Base-by-base conservation (phyloP, 2,797 vertebrate species). In the Synaphobranchus kaupii region DNA sequence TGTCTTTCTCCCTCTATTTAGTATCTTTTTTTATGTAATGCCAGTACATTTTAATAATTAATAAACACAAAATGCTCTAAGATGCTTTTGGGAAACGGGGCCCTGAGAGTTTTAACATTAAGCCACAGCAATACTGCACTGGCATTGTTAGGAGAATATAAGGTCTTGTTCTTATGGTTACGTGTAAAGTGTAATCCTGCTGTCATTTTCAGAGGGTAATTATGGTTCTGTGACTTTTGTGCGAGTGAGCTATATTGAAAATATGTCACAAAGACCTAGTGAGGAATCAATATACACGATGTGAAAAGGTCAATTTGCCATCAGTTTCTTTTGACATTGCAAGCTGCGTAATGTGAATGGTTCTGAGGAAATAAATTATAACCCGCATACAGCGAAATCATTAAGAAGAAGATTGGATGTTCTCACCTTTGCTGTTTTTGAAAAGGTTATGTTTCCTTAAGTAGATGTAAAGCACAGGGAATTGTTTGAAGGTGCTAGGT, bases 211-310 rank as follows among this genome's bases (percentile, higher is more conserved):
- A 50, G 85, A 17, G 44, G 60, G 84, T 84, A 66, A 71, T 88
- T 66, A 87, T 76, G 71, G 68, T 34, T 87, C 76, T n/a, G 84
- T 86, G 85, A 68, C 73, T 54, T 8, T n/a, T 86, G 31, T 84
- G 56, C 85, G 34, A 87, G 78, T 86, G 87, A 22, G 48, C 34
- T 63, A 54, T 76, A 89, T 88, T 90, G 78, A 84, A 88, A 87
- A 89, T 68, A 84, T 85, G 73, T 87, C 89, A 85, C 71, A 34
- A 34, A 71, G 34, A 71, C 85, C 39, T 88, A 25, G 68, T 83
- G 84, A 88, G 34, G 44, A 85, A 86, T 73, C 87, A 84, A 88
- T 89, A 88, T 50, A 89, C 86, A 78, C 85, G 82, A 89, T 88
- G 71, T 84, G 58, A 88, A 82, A 84, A 76, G 71, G 83, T 90